Evolutionary conservation across 2,888 invertebrate genomes (phyloP).

Genomic region (Nasonovia ribisnigri): DNA sequence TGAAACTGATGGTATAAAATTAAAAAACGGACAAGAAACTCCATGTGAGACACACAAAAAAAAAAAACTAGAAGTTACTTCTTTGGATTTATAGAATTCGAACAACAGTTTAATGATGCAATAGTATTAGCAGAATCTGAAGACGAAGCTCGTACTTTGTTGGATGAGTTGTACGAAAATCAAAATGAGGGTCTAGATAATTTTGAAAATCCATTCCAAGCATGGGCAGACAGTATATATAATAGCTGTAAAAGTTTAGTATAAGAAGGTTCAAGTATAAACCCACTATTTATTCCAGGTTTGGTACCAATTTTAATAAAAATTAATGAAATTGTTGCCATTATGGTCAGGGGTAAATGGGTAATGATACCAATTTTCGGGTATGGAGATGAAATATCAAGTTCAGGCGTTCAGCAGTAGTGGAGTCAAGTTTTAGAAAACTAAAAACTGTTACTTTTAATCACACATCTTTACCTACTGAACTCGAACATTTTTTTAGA

Average conservation of each 20-base stretch:
- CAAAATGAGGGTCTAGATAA: not conserved
- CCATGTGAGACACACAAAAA: not conserved
- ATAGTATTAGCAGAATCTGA: not conserved
- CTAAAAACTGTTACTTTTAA: no score
- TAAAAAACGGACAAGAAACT: not conserved
- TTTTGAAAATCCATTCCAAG: not conserved
- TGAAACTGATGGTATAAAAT: not conserved
- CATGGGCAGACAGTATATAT: not conserved
- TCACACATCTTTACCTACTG: not conserved
- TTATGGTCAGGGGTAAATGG: not conserved
- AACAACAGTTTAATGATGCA: not conserved
- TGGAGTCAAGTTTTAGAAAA: not conserved
- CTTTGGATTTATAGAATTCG: no score
- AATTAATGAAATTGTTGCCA: not conserved
- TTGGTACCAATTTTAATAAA: conserved; percentile 7
- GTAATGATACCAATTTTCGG: not conserved
- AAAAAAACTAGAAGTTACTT: no score
- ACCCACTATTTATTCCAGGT: not conserved
- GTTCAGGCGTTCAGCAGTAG: not conserved
- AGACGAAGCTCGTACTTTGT: not conserved
- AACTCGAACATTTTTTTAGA: not conserved
- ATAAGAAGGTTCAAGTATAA: not conserved
- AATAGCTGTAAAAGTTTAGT: not conserved
- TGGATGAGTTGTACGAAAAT: not conserved
- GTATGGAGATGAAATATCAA: not conserved